Percentiles rank a stretch among this genome's conserved stretches.
Evolutionary conservation across 2,888 invertebrate species (phyloP).

Genomic region (Baronia brevicornis): DNA sequence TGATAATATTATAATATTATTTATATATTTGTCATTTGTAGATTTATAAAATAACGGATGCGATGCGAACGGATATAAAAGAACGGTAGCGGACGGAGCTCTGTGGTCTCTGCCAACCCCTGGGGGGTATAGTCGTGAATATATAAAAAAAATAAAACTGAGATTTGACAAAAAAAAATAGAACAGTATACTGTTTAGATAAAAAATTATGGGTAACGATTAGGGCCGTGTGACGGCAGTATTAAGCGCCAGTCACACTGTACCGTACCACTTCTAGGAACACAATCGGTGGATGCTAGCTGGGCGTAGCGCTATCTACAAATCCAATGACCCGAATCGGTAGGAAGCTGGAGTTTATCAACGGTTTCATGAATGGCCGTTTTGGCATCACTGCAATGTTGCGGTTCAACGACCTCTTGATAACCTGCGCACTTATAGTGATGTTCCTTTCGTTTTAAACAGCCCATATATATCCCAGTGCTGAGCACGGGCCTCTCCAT

Average conservation of each 20-base stretch:
- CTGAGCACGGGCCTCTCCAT: no score
- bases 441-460: not conserved
- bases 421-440: slow-evolving; percentile 20
- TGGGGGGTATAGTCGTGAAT: no score
- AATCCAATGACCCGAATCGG: slow-evolving; percentile 29
- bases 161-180: no score
- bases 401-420: slow-evolving; percentile 25
- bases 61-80: no score
- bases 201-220: no score
- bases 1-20: no score
- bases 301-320: slow-evolving; percentile 23
- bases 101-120: no score
- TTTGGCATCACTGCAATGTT: slow-evolving; percentile 37
- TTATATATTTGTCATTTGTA: no score
- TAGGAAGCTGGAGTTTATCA: slow-evolving; percentile 24
- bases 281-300: slow-evolving; percentile 4
- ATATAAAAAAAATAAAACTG: no score
- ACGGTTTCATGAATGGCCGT: slow-evolving; percentile 37
- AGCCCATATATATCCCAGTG: not conserved
- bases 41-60: no score
- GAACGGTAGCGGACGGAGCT: no score
- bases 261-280: slow-evolving; percentile 12
- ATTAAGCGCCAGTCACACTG: not conserved
- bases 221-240: not conserved
- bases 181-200: no score